phyloP scores from a whole-genome alignment of 2,113 vertebrate genomes.

The Tylochromis polylepis region DNA sequence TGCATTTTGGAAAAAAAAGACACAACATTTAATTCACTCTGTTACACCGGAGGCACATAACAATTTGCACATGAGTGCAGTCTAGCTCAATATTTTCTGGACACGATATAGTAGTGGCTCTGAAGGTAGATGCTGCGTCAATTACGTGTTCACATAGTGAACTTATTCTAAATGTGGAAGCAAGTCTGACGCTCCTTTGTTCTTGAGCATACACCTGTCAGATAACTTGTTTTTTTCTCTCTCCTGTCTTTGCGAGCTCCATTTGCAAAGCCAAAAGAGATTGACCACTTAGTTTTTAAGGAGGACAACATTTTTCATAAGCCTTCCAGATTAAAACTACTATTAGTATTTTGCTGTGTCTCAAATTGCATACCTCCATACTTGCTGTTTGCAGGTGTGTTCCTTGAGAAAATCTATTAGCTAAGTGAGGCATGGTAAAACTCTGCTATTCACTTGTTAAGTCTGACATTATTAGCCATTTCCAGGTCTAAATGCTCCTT shows the following conservation, averaged over 20 bases:
- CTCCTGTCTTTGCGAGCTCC: neutral
- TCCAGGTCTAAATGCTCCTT: neutral
- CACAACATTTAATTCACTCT: constrained; percentile 23
- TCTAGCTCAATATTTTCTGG: constrained; percentile 22
- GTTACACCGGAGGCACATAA: constrained; percentile 24
- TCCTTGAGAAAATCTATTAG: neutral
- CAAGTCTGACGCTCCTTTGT: neutral
- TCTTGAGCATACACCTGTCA: neutral
- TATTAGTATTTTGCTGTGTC: neutral
- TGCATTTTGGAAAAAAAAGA: neutral
- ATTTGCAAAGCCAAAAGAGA: neutral
- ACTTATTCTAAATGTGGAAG: neutral
- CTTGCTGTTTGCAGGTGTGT: neutral
- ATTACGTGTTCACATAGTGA: neutral
- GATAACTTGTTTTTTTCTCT: neutral
- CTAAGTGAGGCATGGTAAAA: neutral
- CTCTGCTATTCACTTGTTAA: neutral
- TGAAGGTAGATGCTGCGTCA: neutral
- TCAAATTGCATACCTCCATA: neutral
- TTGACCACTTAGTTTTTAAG: neutral
- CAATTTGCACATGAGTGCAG: constrained; percentile 17
- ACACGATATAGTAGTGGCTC: constrained; percentile 19
- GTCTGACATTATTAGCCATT: neutral
- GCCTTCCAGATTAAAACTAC: neutral
- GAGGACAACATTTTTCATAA: neutral